A percentile compares a stretch with the other conserved stretches of the same genome.
phyloP scores from a whole-genome alignment of 35 echinoderm and acorn worm species.

The Ophiothrix spiculata region DNA sequence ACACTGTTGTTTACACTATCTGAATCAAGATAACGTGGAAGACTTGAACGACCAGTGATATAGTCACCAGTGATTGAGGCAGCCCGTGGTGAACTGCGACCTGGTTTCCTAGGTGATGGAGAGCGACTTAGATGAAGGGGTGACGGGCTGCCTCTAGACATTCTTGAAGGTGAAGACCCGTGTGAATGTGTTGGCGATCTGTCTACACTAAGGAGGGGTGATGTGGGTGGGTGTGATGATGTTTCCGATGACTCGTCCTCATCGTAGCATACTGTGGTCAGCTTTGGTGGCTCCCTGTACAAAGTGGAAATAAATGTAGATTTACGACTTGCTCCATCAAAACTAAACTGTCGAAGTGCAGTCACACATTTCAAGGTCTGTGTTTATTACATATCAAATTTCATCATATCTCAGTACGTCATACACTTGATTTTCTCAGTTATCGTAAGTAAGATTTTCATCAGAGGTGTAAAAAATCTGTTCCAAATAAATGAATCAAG shows the following conservation, averaged over 20 bases:
- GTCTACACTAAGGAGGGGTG: constrained; percentile 74
- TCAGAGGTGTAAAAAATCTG: too few species aligned
- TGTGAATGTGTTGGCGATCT: constrained; percentile 67
- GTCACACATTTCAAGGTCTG: too few species aligned
- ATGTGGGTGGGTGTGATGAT: constrained; percentile 72
- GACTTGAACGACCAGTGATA: constrained; percentile 58
- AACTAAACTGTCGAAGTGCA: too few species aligned
- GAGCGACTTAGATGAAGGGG: constrained; percentile 10
- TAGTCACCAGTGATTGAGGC: constrained; percentile 14
- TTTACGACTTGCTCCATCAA: too few species aligned
- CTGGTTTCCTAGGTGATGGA: constrained; percentile 5
- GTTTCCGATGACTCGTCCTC: constrained; percentile 56
- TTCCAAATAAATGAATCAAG: too few species aligned
- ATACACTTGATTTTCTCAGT: too few species aligned
- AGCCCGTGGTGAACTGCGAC: constrained; percentile 15
- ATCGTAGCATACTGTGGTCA: constrained; percentile 88
- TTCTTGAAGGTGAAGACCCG: constrained; percentile 27
- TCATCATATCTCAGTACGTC: too few species aligned
- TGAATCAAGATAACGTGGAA: constrained; percentile 49
- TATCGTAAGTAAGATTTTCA: too few species aligned
- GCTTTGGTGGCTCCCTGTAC: constrained; percentile 76
- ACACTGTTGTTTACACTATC: constrained; percentile 59
- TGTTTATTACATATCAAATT: too few species aligned
- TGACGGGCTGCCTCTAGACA: constrained; percentile 3
- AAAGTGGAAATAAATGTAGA: too few species aligned